Evolutionary conservation across 2,797 vertebrate genomes (phyloP).

Genomic region (Ibycter americanus): DNA sequence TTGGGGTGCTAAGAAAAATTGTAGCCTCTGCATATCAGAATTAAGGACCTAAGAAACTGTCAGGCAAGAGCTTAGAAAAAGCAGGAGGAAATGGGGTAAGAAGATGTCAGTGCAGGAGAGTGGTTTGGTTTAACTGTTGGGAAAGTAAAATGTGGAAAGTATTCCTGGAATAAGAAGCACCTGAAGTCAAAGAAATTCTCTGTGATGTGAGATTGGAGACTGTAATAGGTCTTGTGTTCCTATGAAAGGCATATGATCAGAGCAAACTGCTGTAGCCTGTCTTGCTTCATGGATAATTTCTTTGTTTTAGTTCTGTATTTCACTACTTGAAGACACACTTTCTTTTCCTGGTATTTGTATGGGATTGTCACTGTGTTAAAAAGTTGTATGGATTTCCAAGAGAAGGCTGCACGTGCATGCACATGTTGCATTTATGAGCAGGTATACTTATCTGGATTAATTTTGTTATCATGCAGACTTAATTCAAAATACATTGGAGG

Average conservation of each 20-base stretch:
- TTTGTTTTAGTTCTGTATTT: conserved; percentile 12
- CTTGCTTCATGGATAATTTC: neutral
- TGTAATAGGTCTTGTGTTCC: neutral
- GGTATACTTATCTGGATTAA: conserved; percentile 18
- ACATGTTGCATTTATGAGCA: neutral
- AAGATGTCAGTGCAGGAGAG: neutral
- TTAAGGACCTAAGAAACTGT: neutral
- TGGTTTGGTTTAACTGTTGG: neutral
- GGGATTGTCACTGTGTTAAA: neutral
- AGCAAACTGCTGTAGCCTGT: neutral
- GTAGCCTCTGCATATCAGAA: neutral
- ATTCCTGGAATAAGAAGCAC: neutral
- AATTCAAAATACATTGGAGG: conserved; percentile 60
- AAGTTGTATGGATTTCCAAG: neutral
- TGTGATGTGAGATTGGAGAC: neutral
- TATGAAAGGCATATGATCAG: neutral
- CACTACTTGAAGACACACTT: neutral
- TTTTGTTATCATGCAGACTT: conserved; percentile 49
- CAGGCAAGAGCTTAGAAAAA: neutral
- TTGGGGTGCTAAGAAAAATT: neutral
- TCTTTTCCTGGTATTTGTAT: neutral
- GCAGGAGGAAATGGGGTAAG: neutral
- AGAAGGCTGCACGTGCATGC: neutral
- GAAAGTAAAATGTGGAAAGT: neutral
- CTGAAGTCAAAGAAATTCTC: neutral